These are phyloP conservation scores for Melipona bicolor DNA, from an alignment of 2,888 invertebrate genomes.

Conservation along the genomic window DNA sequence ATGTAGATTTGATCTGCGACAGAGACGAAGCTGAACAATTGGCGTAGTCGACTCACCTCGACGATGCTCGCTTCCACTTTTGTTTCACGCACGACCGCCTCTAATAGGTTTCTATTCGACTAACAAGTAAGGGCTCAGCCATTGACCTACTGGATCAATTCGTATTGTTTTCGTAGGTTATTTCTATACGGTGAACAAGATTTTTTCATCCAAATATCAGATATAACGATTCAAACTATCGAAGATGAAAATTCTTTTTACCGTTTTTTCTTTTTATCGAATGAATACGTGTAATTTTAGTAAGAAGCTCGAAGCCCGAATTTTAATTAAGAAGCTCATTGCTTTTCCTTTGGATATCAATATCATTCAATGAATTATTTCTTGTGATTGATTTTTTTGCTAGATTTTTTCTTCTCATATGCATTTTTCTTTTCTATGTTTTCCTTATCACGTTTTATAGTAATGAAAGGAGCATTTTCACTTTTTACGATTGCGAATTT, in stretches of 20 bases:
- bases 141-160: constrained; percentile 39
- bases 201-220: constrained; percentile 12
- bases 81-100: constrained; percentile 65
- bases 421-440: not conserved
- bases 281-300: too few species aligned
- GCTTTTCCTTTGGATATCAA: not conserved
- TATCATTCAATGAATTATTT: not conserved
- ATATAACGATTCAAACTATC: not conserved
- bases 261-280: not conserved
- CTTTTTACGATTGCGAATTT: constrained; percentile 22
- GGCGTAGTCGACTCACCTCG: constrained; percentile 19
- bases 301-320: too few species aligned
- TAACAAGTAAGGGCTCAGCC: constrained; percentile 35
- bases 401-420: not conserved
- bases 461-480: constrained; percentile 28
- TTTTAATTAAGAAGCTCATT: not conserved
- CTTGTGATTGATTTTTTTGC: not conserved
- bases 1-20: constrained; percentile 8
- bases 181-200: constrained; percentile 4
- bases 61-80: constrained; percentile 60
- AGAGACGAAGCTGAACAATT: constrained; percentile 4
- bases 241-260: constrained; percentile 7
- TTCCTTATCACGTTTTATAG: constrained; percentile 27
- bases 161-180: constrained; percentile 46
- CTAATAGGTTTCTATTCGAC: constrained; percentile 50